Conservation (phyloP, 2,888 invertebrate species). For the Orchestes rusci region DNA sequence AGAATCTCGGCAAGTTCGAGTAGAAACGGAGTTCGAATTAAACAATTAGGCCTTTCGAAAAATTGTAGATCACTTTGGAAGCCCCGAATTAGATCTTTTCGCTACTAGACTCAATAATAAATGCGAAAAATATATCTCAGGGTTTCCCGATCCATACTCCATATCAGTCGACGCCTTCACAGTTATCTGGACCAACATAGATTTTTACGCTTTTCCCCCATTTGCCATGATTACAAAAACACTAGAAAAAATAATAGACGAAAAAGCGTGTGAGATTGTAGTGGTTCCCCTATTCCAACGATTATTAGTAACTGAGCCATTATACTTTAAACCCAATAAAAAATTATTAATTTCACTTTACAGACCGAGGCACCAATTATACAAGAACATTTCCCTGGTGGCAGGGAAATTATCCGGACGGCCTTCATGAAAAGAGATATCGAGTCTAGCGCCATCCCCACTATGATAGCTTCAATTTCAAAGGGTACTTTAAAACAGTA, state of each 20-base stretch:
- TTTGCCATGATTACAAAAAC: background rate
- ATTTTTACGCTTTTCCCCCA: slow-evolving; percentile 4
- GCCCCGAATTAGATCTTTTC: slow-evolving; percentile 3
- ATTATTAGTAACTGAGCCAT: slow-evolving; percentile 1
- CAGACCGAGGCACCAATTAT: slow-evolving; percentile 6
- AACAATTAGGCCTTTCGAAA: background rate
- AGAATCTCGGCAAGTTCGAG: background rate
- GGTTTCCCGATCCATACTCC: slow-evolving; percentile 3
- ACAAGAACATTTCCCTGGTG: slow-evolving; percentile 7
- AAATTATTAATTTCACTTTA: slow-evolving; percentile 4
- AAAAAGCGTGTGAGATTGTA: slow-evolving; percentile 2
- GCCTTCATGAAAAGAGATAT: slow-evolving; percentile 1
- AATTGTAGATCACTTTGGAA: background rate
- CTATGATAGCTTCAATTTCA: slow-evolving; percentile 10
- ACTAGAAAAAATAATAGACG: slow-evolving; percentile 3
- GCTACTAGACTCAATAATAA: slow-evolving; percentile 2
- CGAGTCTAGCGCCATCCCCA: slow-evolving; percentile 6
- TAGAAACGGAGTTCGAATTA: background rate
- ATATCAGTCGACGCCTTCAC: slow-evolving; percentile 2
- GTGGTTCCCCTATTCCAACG: background rate
- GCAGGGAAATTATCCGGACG: slow-evolving; percentile 12
- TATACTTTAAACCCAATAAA: slow-evolving; percentile 1
- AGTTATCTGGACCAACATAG: background rate
- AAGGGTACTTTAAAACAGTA: slow-evolving; percentile 12
- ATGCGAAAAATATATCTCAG: background rate